Evolutionary conservation across 2,888 invertebrate species (phyloP).

Genomic region (Pammene aurita): DNA sequence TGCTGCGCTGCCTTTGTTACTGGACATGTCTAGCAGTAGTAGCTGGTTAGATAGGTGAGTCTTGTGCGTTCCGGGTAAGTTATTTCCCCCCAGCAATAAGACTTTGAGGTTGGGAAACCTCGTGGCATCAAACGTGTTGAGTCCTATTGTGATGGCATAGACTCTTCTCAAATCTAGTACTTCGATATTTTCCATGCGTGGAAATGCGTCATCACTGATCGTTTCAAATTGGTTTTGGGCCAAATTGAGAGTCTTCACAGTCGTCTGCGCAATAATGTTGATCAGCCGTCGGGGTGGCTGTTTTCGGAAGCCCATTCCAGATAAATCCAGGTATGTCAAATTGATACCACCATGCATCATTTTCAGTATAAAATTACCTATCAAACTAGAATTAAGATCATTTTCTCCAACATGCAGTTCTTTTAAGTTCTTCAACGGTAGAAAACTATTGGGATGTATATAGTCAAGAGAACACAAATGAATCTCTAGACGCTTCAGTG

Average conservation of each 20-base stretch:
- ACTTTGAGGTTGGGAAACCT: conserved; percentile 80
- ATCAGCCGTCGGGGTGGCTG: conserved; percentile 74
- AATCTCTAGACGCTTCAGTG: conserved; percentile 73
- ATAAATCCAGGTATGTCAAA: conserved; percentile 75
- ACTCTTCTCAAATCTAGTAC: conserved; percentile 82
- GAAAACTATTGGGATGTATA: conserved; percentile 79
- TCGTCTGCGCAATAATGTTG: conserved; percentile 76
- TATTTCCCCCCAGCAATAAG: conserved; percentile 79
- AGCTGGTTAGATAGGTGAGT: conserved; percentile 77
- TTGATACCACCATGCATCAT: conserved; percentile 66
- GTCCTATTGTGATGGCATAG: conserved; percentile 71
- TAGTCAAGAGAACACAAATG: conserved; percentile 80
- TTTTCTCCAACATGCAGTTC: conserved; percentile 81
- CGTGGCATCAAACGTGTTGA: conserved; percentile 71
- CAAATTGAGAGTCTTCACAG: conserved; percentile 74
- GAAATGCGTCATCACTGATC: conserved; percentile 78
- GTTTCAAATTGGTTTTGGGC: conserved; percentile 83
- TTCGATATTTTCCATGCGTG: conserved; percentile 80
- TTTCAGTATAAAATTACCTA: conserved; percentile 69
- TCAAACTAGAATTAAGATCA: conserved; percentile 70
- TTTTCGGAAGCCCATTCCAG: conserved; percentile 80
- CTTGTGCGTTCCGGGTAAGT: conserved; percentile 77
- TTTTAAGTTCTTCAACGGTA: conserved; percentile 70
- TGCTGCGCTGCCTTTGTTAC: conserved; percentile 71
- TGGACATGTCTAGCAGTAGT: conserved; percentile 77